Conservation (phyloP, 2,113 vertebrate genomes). For the Puma concolor region DNA sequence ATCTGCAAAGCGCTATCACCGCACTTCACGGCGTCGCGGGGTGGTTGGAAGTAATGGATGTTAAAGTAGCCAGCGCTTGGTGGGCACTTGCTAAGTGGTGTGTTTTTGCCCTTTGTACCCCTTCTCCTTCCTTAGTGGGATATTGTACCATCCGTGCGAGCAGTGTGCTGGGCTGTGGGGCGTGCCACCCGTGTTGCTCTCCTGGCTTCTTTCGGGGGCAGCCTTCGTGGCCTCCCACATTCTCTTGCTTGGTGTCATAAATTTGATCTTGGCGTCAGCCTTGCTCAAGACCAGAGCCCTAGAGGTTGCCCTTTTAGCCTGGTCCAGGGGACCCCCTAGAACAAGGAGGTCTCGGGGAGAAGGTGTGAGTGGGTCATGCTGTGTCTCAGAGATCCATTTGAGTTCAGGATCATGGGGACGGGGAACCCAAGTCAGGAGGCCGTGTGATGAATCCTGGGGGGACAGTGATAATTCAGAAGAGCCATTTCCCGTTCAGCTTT, state of each 20-base stretch:
- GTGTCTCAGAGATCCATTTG: background rate
- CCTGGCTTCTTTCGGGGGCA: background rate
- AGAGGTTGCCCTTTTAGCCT: constrained; percentile 37
- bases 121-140: background rate
- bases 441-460: background rate
- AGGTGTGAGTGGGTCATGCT: background rate
- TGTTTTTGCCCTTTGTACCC: background rate
- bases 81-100: background rate
- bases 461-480: constrained; percentile 14
- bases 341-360: background rate
- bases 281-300: background rate
- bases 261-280: background rate
- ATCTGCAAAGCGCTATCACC: background rate
- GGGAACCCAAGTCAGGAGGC: background rate
- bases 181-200: background rate
- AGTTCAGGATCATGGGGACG: background rate
- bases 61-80: background rate
- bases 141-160: background rate
- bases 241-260: background rate
- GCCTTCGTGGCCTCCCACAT: background rate
- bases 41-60: background rate
- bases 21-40: background rate
- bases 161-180: background rate
- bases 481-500: constrained; percentile 5
- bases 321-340: background rate